Evolutionary conservation across 2,888 invertebrate genomes (phyloP), one percentile per base, ranked within the genome.

Genomic region (Dromius quadrimaculatus): DNA sequence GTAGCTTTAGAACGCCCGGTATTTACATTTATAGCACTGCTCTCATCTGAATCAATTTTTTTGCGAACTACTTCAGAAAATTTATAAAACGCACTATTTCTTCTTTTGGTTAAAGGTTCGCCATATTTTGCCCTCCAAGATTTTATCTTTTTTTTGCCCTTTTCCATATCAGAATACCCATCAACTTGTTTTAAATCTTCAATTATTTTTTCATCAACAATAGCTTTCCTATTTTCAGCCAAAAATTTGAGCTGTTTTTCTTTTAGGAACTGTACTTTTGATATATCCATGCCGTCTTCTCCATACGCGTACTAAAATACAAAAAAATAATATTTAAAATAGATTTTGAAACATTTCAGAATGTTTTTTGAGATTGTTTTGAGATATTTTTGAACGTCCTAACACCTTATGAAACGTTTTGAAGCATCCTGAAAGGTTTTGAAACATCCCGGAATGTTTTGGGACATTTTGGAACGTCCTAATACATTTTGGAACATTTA

Each of bases 251-350:
- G 84, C 77, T 93, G 92, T 59, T 91, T 88, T 36, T 87, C 79
- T 62, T 88, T 90, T 9, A 99, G 85, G 81, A 93, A 98, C 75
- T 93, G 92, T 0, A 93, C 90, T 81, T 94, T 95, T 0, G 90
- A 85, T 50, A 98, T 91, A 78, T 99, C 98, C 75, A 95, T 85
- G 0, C 95, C 95, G 80, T 97, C 97, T 84, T 97, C 97, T 0
- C 97, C 97, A 77, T 97, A 98, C n/a, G n/a, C n/a, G n/a, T n/a
- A n/a, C n/a, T n/a, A 13, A 91, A 86, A 82, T 94, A 97, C 86
- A 72, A 66, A 54, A 69, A 32, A 32, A 71, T 3, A n/a, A 22
- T 22, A 22, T 47, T 69, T 54, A 15, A 61, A 59, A 43, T 17
- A 69, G 3, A 4, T 15, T 11, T 41, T 15, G n/a, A n/a, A n/a